Evolutionary conservation across 2,113 vertebrate genomes (phyloP), one percentile per base, ranked within the genome.

Genomic region (Nycticorax nycticorax): DNA sequence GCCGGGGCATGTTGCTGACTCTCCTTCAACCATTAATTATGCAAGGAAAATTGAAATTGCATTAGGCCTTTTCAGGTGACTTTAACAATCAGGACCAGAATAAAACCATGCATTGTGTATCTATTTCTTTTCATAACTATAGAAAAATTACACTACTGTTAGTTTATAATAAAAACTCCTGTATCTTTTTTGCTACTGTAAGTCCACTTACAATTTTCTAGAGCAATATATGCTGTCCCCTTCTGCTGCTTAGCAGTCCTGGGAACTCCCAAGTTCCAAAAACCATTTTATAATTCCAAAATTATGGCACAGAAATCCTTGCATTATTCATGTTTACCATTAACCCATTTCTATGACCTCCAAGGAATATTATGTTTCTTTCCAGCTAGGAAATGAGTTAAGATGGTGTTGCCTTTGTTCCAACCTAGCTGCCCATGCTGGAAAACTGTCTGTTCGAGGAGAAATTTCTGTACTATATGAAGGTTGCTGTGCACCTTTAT

Each of bases 241-340:
- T 79, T 72, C 41, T 60, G 37, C 78, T 59, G 26, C 17, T 63
- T 41, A 67, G 14, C 30, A 56, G 32, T 47, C 35, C 48, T 47
- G 23, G 52, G 32, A 95, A 75, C 28, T 52, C 28, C n/a, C 12
- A 47, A 63, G 18, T 66, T 67, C 10, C 39, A 79, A 63, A 78
- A 59, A 26, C 3, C 8, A 48, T 41, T 88, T 68, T 17, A 5
- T 11, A 56, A 69, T 60, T 92, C 35, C 10, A 88, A 79, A 88
- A 88, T 52, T 50, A 79, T 8, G 23, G 76, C 53, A 80, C 1
- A 2, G 23, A 80, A 92, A 47, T 56, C 39, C 37, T 73, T 91
- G 23, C 14, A 62, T 81, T 84, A 83, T 77, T 96, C 45, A 89
- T 59, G 16, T 45, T 75, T 41, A 83, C 45, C 68, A 60, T 84